Percentiles rank a stretch among this genome's conserved stretches.
These are phyloP conservation scores for Ophiodon elongatus DNA, from an alignment of 2,113 vertebrate species.

Conservation along the genomic window DNA sequence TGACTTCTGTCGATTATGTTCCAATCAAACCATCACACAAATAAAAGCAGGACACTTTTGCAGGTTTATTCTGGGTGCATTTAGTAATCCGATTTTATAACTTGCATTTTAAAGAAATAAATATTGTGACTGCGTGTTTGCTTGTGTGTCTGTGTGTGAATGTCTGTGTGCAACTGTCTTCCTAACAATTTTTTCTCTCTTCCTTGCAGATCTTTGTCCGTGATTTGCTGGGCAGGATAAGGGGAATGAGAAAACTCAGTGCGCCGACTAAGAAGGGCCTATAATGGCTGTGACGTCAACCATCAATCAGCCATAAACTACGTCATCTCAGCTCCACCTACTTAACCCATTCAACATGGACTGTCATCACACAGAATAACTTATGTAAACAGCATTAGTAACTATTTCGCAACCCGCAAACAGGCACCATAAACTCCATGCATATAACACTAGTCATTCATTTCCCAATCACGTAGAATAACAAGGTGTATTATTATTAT, in stretches of 20 bases:
- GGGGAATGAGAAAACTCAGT: constrained; percentile 97
- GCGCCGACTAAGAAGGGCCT: constrained; percentile 94
- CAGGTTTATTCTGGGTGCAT: not conserved
- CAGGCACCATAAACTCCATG: constrained; percentile 45
- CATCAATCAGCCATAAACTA: constrained; percentile 45
- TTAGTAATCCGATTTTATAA: not conserved
- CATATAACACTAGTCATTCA: constrained; percentile 54
- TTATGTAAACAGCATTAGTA: constrained; percentile 47
- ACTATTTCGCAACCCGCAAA: constrained; percentile 52
- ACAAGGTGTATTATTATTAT: constrained; percentile 58
- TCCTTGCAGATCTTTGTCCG: constrained; percentile 91
- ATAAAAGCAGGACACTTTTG: not conserved
- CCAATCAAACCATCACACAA: not conserved
- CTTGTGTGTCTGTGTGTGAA: not conserved
- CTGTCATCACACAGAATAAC: constrained; percentile 49
- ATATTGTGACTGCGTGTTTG: not conserved
- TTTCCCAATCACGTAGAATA: constrained; percentile 41
- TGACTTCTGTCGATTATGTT: not conserved
- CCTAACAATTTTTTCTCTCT: constrained; percentile 10
- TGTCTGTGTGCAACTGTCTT: not conserved
- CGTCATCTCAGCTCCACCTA: constrained; percentile 58
- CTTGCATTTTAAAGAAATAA: not conserved
- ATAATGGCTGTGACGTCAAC: constrained; percentile 82
- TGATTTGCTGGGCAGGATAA: constrained; percentile 95
- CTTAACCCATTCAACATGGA: constrained; percentile 57